Conservation (phyloP, 2,113 vertebrate species). For the Muntiacus muntjak region DNA sequence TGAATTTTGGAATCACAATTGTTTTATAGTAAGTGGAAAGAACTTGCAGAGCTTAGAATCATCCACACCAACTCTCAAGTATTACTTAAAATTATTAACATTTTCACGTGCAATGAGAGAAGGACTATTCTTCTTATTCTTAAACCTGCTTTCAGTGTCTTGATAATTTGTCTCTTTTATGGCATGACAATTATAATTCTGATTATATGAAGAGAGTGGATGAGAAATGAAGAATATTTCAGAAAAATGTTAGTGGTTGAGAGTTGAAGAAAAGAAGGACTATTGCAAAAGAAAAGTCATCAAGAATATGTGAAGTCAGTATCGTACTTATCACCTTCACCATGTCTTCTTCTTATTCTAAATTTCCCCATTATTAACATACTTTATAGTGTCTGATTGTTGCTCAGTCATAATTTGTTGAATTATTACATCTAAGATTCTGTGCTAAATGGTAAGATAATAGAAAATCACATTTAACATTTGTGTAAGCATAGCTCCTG, state of each 20-base stretch:
- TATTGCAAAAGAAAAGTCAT: not conserved
- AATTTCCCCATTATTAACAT: not conserved
- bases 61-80: not conserved
- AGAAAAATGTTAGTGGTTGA: not conserved
- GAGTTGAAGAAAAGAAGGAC: not conserved
- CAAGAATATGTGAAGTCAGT: not conserved
- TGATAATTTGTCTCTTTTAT: not conserved
- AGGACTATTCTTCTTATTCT: not conserved
- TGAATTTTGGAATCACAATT: not conserved
- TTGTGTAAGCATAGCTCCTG: not conserved
- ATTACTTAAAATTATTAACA: not conserved
- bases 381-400: not conserved
- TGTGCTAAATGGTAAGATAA: not conserved
- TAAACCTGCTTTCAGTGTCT: not conserved
- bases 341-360: not conserved
- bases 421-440: not conserved
- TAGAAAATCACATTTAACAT: not conserved
- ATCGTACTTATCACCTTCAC: not conserved
- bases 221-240: not conserved
- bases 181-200: not conserved
- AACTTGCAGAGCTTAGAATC: not conserved
- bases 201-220: not conserved
- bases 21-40: not conserved
- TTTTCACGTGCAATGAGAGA: not conserved
- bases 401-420: not conserved